Conservation (phyloP, 2,888 invertebrate species). For the Dolichomitus sp. region DNA sequence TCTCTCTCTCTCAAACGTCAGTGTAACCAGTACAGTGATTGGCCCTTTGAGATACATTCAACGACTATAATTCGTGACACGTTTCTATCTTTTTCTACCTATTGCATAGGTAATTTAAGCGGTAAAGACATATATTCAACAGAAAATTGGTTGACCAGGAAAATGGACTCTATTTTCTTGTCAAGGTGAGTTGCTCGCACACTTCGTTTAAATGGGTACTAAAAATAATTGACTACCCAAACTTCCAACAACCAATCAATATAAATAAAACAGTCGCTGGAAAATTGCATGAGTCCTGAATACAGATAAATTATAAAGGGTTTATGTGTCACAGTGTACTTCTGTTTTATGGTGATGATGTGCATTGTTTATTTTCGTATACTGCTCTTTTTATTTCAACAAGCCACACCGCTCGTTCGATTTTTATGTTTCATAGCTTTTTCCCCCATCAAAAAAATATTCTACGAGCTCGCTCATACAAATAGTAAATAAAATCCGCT, state of each 20-base stretch:
- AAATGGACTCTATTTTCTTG: neutral
- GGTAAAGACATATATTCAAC: neutral
- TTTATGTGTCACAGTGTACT: neutral
- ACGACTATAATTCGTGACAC: slow-evolving; percentile 7
- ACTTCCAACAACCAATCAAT: slow-evolving; percentile 21
- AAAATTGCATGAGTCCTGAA: neutral
- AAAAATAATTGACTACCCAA: slow-evolving; percentile 3
- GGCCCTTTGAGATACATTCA: neutral
- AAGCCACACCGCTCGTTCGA: neutral
- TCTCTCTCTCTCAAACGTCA: neutral
- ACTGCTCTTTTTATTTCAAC: neutral
- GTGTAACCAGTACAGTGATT: neutral
- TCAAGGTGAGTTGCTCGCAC: neutral
- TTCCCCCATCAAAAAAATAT: neutral
- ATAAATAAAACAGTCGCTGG: neutral
- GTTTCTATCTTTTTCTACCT: neutral
- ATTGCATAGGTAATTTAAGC: neutral
- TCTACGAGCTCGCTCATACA: too few relatives aligned
- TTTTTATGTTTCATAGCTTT: neutral
- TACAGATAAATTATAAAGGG: neutral
- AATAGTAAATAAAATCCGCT: too few relatives aligned
- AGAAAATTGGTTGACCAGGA: neutral
- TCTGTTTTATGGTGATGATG: neutral
- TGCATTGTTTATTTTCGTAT: neutral
- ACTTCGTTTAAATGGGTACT: neutral